Base-by-base conservation (phyloP, 2,797 vertebrate species). In the Sebastolobus altivelis region DNA sequence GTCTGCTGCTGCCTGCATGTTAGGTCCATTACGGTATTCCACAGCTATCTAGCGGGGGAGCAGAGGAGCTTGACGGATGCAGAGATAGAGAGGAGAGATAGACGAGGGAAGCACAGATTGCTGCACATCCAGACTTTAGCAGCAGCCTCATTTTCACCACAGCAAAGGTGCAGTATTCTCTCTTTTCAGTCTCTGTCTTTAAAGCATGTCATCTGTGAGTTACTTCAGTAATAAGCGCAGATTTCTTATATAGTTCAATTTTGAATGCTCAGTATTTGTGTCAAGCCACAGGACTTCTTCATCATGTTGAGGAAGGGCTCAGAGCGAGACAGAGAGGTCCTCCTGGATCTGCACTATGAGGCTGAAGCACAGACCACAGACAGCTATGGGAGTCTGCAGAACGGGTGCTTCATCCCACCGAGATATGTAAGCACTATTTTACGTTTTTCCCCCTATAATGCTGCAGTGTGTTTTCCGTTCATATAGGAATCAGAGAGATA, bases 301-400 rank as follows among this genome's bases (percentile, higher is more conserved):
- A 70, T 78, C 79, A 96, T 96, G 95, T 75, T 94, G 85, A 95
- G 92, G 90, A 95, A 90, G 78, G 87, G 92, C 59, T 91, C 91
- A 0, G 95, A 94, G 81, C 77, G 87, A 29, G 96, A 96, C 89
- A 89, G 94, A 43, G 94, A 96, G 73, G 92, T 95, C 71, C 94
- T 97, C 18, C 89, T 96, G 80, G 93, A 95, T 75, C 79, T 95
- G 82, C 93, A 94, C 69, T 83, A 85, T 22, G 80, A 83, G 20
- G 80, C 80, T 18, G 93, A 94, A 80, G 88, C 87, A 25, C 93
- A 93, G 20, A 84, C 70, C 29, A 82, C 92, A 31, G 94, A 95
- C 81, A 82, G 90, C 66, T 96, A 96, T 35, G 95, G 95, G 54
- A 95, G 92, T 60, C 69, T 96, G 65, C 91, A 92, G 66, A 96